These are phyloP conservation scores for Chironomus riparius DNA, from an alignment of 2,888 invertebrate species.

Conservation along the genomic window DNA sequence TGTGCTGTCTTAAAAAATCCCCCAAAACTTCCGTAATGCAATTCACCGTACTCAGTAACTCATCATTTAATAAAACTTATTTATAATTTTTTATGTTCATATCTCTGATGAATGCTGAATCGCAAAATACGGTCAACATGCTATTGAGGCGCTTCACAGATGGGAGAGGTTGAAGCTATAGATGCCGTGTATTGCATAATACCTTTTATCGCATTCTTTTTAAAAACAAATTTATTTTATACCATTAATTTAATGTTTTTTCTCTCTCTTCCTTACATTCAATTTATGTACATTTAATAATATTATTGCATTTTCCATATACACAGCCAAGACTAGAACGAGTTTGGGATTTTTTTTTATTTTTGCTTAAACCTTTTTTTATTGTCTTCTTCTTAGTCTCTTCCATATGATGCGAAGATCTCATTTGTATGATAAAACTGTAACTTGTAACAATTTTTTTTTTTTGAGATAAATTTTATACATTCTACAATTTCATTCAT, in stretches of 20 bases:
- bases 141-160: slow-evolving; percentile 1
- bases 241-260: slow-evolving; percentile 18
- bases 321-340: background rate
- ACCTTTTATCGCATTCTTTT: slow-evolving; percentile 1
- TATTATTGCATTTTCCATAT: no score
- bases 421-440: slow-evolving; percentile 15
- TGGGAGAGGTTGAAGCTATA: background rate
- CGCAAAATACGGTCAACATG: slow-evolving; percentile 10
- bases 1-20: no score
- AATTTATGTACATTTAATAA: background rate
- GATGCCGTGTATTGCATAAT: slow-evolving; percentile 4
- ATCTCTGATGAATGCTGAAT: background rate
- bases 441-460: slow-evolving; percentile 12
- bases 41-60: background rate
- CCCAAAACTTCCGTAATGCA: background rate
- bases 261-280: slow-evolving; percentile 4
- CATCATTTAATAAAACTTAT: background rate
- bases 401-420: slow-evolving; percentile 8
- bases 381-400: background rate
- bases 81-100: background rate
- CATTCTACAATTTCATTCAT: no score
- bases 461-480: background rate
- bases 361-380: background rate
- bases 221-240: slow-evolving; percentile 1
- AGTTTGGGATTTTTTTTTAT: slow-evolving; percentile 10